A percentile compares a stretch with the other conserved stretches of the same genome.
Evolutionary conservation across 2,888 invertebrate genomes (phyloP).

Genomic region (Opisthograptis luteolata): DNA sequence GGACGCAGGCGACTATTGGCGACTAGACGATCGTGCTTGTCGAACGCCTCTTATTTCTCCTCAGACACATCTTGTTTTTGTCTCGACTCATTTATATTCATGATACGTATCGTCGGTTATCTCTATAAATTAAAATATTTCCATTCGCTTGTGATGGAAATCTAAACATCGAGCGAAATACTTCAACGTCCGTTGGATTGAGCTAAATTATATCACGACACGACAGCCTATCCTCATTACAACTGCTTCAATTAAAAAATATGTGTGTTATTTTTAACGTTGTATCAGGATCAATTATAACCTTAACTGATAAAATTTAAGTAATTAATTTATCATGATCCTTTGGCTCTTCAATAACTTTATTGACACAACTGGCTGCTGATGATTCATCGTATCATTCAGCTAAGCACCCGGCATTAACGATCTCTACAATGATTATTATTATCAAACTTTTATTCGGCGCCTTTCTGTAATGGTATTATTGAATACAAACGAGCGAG

Average conservation of each 20-base stretch:
- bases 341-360: slow-evolving; percentile 2
- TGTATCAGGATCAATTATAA: background rate
- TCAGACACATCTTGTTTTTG: slow-evolving; percentile 81
- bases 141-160: slow-evolving; percentile 56
- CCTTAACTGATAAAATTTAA: background rate
- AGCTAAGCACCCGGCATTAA: slow-evolving; percentile 13
- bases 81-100: slow-evolving; percentile 81
- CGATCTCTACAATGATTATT: slow-evolving; percentile 16
- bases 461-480: slow-evolving; percentile 28
- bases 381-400: slow-evolving; percentile 15
- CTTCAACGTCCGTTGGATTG: slow-evolving; percentile 44
- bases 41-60: slow-evolving; percentile 78
- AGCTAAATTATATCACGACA: slow-evolving; percentile 11
- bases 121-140: slow-evolving; percentile 77
- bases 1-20: slow-evolving; percentile 75
- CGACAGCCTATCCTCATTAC: slow-evolving; percentile 12
- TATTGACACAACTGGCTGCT: slow-evolving; percentile 1
- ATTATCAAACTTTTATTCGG: slow-evolving; percentile 26
- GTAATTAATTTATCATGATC: slow-evolving; percentile 5
- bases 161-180: slow-evolving; percentile 52
- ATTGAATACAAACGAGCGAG: slow-evolving; percentile 46
- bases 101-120: slow-evolving; percentile 78
- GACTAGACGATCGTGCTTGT: slow-evolving; percentile 75
- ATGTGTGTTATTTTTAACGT: slow-evolving; percentile 1
- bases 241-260: slow-evolving; percentile 8